Evolutionary conservation across 2,888 invertebrate genomes (phyloP).

Genomic region (Thereva unica): DNA sequence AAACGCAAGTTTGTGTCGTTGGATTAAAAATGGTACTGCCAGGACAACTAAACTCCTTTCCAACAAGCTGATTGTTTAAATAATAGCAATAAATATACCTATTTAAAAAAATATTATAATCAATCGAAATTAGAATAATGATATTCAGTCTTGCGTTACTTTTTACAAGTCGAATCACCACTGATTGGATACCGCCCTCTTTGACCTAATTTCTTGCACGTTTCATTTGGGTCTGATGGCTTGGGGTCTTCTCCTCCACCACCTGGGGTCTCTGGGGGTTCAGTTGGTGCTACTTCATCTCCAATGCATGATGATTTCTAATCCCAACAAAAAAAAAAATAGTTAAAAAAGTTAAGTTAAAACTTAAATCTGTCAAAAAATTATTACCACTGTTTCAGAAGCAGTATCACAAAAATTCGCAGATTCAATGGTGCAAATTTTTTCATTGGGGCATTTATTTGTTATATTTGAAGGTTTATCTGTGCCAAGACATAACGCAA

Average conservation of each 20-base stretch:
- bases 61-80: not conserved
- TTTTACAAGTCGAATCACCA: constrained; percentile 5
- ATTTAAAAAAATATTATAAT: not conserved
- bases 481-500: constrained; percentile 11
- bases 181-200: constrained; percentile 1
- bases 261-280: not conserved
- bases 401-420: constrained; percentile 2
- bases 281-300: constrained; percentile 3
- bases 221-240: not conserved
- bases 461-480: not conserved
- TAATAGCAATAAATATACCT: constrained; percentile 16
- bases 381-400: not conserved
- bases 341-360: no score
- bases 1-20: not conserved
- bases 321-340: no score
- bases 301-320: constrained; percentile 10
- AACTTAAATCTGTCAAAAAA: not conserved
- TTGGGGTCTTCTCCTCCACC: not conserved
- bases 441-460: not conserved
- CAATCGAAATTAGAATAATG: not conserved
- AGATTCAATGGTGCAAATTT: not conserved
- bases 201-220: not conserved
- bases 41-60: constrained; percentile 1
- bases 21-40: not conserved
- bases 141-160: not conserved